phyloP scores from a whole-genome alignment of 2,113 vertebrate species.

The Malurus alboscapulatus region DNA sequence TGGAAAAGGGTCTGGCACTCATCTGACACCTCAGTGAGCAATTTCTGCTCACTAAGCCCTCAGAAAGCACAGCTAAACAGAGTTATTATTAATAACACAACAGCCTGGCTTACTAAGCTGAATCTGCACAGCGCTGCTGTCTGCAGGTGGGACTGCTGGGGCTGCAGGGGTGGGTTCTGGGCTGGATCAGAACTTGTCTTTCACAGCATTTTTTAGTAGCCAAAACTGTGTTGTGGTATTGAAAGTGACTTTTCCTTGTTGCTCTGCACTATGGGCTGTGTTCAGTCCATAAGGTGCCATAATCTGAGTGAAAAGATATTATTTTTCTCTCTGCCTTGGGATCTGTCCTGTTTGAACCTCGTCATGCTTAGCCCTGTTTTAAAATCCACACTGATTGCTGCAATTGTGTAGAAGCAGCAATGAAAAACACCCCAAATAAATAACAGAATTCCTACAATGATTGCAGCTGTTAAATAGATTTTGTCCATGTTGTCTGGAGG shows the following conservation, averaged over 20 bases:
- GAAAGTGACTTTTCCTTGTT: background rate
- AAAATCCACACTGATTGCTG: background rate
- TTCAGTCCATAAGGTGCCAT: background rate
- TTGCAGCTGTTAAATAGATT: background rate
- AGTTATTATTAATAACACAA: background rate
- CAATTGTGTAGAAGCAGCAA: accelerated
- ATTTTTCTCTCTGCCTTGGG: background rate
- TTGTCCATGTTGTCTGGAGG: background rate
- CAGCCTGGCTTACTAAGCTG: background rate
- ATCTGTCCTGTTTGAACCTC: background rate
- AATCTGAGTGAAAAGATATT: background rate
- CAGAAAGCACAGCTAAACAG: background rate
- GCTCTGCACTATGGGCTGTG: background rate
- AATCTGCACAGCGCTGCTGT: background rate
- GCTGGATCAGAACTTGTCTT: background rate
- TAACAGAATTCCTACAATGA: background rate
- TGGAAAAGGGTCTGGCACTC: background rate
- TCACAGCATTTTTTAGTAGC: background rate
- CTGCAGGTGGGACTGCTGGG: background rate
- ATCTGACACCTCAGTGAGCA: background rate
- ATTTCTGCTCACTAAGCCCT: background rate
- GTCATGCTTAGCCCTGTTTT: background rate
- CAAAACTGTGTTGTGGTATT: background rate
- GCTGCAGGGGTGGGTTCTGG: background rate
- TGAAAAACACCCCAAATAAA: background rate